Evolutionary conservation across 2,888 invertebrate genomes (phyloP).

Genomic region (Drosophila hamatofila): DNA sequence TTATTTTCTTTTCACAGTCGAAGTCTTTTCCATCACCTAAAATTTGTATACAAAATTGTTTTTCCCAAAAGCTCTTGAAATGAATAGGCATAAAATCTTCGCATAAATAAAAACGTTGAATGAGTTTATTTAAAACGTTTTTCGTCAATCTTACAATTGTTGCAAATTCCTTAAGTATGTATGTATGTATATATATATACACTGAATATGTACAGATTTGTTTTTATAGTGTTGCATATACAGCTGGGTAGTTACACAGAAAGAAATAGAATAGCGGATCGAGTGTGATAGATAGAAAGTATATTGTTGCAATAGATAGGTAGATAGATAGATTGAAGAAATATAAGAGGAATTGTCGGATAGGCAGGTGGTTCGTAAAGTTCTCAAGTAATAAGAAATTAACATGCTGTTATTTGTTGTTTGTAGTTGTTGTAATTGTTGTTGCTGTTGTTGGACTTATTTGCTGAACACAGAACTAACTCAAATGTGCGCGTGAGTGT

Average conservation of each 20-base stretch:
- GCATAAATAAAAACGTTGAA: slow-evolving; percentile 73
- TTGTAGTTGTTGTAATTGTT: slow-evolving; percentile 77
- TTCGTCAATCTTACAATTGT: slow-evolving; percentile 82
- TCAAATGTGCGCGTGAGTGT: slow-evolving; percentile 58
- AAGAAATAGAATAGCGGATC: slow-evolving; percentile 10
- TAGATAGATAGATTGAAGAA: slow-evolving; percentile 25
- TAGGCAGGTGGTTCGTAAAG: slow-evolving; percentile 47
- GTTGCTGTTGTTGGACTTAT: slow-evolving; percentile 76
- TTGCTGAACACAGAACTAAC: slow-evolving; percentile 69
- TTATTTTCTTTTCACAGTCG: background rate
- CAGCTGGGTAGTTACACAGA: slow-evolving; percentile 11
- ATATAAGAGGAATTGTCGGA: slow-evolving; percentile 19
- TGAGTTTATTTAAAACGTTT: slow-evolving; percentile 77
- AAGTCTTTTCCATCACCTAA: background rate
- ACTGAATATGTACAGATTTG: slow-evolving; percentile 40
- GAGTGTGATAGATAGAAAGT: slow-evolving; percentile 44
- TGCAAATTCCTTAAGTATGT: slow-evolving; percentile 71
- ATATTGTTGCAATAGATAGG: slow-evolving; percentile 42
- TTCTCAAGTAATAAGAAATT: slow-evolving; percentile 76
- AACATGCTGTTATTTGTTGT: slow-evolving; percentile 76
- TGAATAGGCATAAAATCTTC: slow-evolving; percentile 31
- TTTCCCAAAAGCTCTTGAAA: background rate
- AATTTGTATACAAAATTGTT: too few relatives aligned
- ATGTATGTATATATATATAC: slow-evolving; percentile 48
- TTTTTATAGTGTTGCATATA: slow-evolving; percentile 29